phyloP scores from a whole-genome alignment of 2,113 vertebrate genomes.

The Amphiprion percula region DNA sequence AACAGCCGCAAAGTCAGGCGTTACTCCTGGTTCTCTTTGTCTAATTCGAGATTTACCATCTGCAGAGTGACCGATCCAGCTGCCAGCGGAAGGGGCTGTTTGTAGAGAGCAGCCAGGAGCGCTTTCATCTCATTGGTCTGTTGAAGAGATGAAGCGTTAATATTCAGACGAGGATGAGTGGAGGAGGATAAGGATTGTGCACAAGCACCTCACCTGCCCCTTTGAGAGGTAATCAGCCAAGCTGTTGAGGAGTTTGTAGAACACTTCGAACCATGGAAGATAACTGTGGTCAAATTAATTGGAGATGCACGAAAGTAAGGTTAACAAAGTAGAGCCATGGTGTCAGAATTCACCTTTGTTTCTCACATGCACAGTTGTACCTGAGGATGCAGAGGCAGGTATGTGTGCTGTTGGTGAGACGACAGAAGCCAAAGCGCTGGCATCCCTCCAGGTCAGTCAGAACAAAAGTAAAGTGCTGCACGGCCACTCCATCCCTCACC shows the following conservation, averaged over 20 bases:
- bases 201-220: slow-evolving; percentile 84
- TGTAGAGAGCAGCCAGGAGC: slow-evolving; percentile 82
- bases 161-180: not conserved
- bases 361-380: slow-evolving; percentile 63
- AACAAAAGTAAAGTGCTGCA: slow-evolving; percentile 94
- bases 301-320: not conserved
- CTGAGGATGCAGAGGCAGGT: slow-evolving; percentile 92
- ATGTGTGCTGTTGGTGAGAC: slow-evolving; percentile 84
- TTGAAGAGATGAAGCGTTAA: slow-evolving; percentile 8
- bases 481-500: slow-evolving; percentile 78
- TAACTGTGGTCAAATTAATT: slow-evolving; percentile 79
- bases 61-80: slow-evolving; percentile 80
- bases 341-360: not conserved
- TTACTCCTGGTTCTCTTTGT: not conserved
- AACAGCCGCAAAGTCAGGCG: slow-evolving; percentile 16
- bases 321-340: not conserved
- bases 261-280: slow-evolving; percentile 93
- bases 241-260: slow-evolving; percentile 93
- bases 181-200: not conserved
- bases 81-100: slow-evolving; percentile 79
- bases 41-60: slow-evolving; percentile 82
- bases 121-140: slow-evolving; percentile 86
- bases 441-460: slow-evolving; percentile 91
- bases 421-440: slow-evolving; percentile 92
- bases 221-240: slow-evolving; percentile 89